Conservation (phyloP, 2,113 vertebrate species). For the Ibidorhyncha struthersii region DNA sequence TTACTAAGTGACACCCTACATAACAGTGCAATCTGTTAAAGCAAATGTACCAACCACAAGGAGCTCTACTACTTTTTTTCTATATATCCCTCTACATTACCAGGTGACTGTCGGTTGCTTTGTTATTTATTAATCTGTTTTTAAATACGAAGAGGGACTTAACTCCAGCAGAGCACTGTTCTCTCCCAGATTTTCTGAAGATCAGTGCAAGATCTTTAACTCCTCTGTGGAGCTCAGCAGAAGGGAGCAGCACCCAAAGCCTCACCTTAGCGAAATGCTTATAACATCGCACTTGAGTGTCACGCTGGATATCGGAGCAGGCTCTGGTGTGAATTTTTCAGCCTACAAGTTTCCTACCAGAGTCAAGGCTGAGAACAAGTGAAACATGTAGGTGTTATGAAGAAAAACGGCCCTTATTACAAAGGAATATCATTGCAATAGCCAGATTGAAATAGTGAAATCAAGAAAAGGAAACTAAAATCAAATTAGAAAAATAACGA, state of each 20-base stretch:
- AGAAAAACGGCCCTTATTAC: neutral
- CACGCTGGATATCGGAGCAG: neutral
- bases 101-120: neutral
- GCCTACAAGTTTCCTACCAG: neutral
- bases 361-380: neutral
- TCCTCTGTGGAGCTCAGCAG: neutral
- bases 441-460: neutral
- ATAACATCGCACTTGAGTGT: neutral
- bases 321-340: neutral
- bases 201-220: neutral
- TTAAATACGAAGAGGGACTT: neutral
- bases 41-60: neutral
- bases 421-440: neutral
- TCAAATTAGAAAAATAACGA: neutral
- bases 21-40: neutral
- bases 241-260: neutral
- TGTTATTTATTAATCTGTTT: neutral
- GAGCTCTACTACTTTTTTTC: neutral
- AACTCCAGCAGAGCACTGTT: neutral
- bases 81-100: neutral
- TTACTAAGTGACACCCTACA: neutral
- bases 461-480: neutral
- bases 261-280: neutral
- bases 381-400: neutral
- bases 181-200: neutral